Evolutionary conservation across 1,140 invertebrate genomes (phyloP), one percentile per base, ranked within the genome.

Genomic region (Drosophila baimaii): DNA sequence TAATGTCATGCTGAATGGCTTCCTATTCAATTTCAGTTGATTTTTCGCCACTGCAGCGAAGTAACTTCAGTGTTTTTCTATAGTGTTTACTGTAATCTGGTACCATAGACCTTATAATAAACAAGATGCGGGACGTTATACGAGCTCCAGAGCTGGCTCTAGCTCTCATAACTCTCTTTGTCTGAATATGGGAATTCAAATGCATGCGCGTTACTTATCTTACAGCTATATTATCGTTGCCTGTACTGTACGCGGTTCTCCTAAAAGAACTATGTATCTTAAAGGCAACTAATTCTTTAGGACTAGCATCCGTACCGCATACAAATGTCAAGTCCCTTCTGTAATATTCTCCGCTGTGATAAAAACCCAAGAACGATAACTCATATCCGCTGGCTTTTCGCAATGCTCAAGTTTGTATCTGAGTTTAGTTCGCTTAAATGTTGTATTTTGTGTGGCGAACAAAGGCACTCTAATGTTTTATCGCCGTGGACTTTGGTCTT

Each of bases 371-470:
- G 21, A 37, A 37, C 19, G 31, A 21, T 41, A 39, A n/a, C 19
- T 13, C 23, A 56, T 59, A 81, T 81, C 79, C 79, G 78, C 54
- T 68, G 61, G 70, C 25, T 15, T 57, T 62, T 46, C 15, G 29
- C 59, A 59, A 55, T 51, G 51, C 19, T 25, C 5, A 23, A n/a
- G 46, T 21, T 65, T 47, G 46, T 80, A 76, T 81, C 78, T 33
- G 41, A 6, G 27, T 27, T 27, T 56, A 23, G 17, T 35, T 33
- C 17, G 12, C 19, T 44, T 19, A 2, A 59, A 35, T 47, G 19
- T 56, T 39, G 35, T 41, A n/a, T 35, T 70, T 55, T 25, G 19
- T 33, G 15, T 46, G 13, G 19, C 9, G 3, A 33, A 68, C 47
- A 57, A 55, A 51, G n/a, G 29, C 58, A 54, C 13, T 62, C 39